phyloP scores from a whole-genome alignment of 2,113 vertebrate genomes.

The Gopherus flavomarginatus region DNA sequence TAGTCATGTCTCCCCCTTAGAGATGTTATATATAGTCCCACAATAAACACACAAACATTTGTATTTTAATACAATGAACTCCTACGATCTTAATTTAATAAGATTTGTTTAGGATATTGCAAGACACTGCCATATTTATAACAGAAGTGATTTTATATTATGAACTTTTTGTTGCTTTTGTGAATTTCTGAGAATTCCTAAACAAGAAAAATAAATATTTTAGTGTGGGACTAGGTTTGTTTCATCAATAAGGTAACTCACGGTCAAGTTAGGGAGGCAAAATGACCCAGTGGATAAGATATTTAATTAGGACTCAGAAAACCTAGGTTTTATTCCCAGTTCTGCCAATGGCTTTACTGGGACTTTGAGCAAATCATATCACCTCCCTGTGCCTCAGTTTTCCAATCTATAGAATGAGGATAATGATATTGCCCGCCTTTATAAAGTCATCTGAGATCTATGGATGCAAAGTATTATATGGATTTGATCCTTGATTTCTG shows the following conservation, averaged over 20 bases:
- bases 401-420: neutral
- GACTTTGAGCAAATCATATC: slow-evolving; percentile 2
- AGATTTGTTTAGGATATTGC: neutral
- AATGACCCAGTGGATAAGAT: neutral
- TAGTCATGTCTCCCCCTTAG: too few relatives aligned
- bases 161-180: neutral
- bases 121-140: neutral
- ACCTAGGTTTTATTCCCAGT: slow-evolving; percentile 43
- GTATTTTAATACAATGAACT: neutral
- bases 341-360: neutral
- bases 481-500: neutral
- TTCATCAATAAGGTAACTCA: slow-evolving; percentile 7
- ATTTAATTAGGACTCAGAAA: neutral
- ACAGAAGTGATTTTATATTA: neutral
- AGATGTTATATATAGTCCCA: too few relatives aligned
- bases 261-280: slow-evolving; percentile 23
- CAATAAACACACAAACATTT: too few relatives aligned
- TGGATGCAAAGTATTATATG: neutral
- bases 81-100: neutral
- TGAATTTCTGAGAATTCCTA: neutral
- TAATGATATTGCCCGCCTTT: neutral
- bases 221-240: neutral
- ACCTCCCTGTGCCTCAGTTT: neutral
- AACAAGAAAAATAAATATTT: neutral
- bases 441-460: neutral